Base-by-base conservation (phyloP, 2,113 vertebrate genomes). In the Pterocles orientalis region DNA sequence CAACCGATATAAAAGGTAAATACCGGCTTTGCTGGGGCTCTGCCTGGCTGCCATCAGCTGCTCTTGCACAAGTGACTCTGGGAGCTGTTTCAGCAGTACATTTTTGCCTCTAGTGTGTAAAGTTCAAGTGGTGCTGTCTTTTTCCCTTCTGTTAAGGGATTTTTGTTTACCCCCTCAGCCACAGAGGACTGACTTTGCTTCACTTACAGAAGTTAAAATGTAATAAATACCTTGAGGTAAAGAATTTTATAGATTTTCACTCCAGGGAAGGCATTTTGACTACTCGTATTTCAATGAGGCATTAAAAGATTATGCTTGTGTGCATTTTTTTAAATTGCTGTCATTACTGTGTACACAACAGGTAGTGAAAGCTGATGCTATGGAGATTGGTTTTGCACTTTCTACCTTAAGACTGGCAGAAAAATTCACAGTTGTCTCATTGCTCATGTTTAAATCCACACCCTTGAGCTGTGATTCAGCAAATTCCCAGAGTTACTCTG, bases 391-490 rank as follows among this genome's bases (percentile, higher is more conserved):
- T 7, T 73, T 81, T 75, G 34, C 41, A 25, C 39, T 58, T 88
- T 86, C 62, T 17, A 26, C 23, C 0, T 0, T 9, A 41, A 69
- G 18, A 54, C 39, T 69, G 62, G 34, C 65, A 82, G 66, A 69
- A 86, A 72, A 60, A 64, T 24, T 7, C 33, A 51, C 25, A n/a
- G 34, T 36, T 70, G 17, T 60, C 57, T 62, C 16, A 16, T 71
- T 71, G 53, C 73, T 89, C 18, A 15, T 68, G 34, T 86, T 91
- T 86, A 84, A 95, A 91, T 71, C 88, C 78, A 69, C 83, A 47
- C 70, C 83, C 96, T 61, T 36, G 10, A 86, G 66, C 92, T 62
- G 92, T 95, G 94, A 96, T 92, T 96, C 95, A 96, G 95, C 96
- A 79, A 41, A 88, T 96, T 94, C 81, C 81, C 62, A 9, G 73